phyloP scores from a whole-genome alignment of 2,113 vertebrate genomes.

The Phaethornis superciliosus region DNA sequence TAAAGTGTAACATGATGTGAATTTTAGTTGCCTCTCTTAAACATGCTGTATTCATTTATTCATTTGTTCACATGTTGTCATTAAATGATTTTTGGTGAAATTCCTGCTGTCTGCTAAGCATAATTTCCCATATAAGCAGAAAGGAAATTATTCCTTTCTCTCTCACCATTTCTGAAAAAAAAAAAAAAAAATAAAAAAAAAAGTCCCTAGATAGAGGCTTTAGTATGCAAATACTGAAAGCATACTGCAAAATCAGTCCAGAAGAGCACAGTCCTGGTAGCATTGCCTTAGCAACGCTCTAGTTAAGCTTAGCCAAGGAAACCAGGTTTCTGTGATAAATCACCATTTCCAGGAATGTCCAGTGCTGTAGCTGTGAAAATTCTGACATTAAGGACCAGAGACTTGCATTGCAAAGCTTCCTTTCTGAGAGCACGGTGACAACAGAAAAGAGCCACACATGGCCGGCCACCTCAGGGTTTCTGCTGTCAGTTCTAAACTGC shows the following conservation, averaged over 20 bases:
- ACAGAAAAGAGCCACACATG: background rate
- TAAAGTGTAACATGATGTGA: background rate
- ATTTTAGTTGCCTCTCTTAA: constrained; percentile 15
- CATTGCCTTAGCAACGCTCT: constrained; percentile 65
- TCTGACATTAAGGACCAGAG: background rate
- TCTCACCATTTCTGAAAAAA: constrained; percentile 1
- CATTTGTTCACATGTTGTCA: background rate
- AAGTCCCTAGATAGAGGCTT: constrained; percentile 24
- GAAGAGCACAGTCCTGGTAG: constrained; percentile 34
- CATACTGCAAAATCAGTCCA: constrained; percentile 44
- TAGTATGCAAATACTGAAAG: constrained; percentile 53
- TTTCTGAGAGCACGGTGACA: background rate
- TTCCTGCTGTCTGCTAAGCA: background rate
- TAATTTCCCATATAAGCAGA: background rate
- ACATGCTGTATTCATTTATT: background rate
- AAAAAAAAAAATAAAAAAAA: background rate
- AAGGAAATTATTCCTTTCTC: background rate
- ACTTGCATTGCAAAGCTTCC: background rate
- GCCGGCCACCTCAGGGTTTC: background rate
- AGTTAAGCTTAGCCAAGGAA: constrained; percentile 33
- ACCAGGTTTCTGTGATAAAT: constrained; percentile 6
- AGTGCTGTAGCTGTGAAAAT: background rate
- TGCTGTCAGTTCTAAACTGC: background rate
- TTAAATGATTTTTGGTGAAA: constrained; percentile 21
- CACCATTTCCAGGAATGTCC: background rate